Evolutionary conservation across 2,113 vertebrate genomes (phyloP).

Genomic region (Hystrix brachyura): DNA sequence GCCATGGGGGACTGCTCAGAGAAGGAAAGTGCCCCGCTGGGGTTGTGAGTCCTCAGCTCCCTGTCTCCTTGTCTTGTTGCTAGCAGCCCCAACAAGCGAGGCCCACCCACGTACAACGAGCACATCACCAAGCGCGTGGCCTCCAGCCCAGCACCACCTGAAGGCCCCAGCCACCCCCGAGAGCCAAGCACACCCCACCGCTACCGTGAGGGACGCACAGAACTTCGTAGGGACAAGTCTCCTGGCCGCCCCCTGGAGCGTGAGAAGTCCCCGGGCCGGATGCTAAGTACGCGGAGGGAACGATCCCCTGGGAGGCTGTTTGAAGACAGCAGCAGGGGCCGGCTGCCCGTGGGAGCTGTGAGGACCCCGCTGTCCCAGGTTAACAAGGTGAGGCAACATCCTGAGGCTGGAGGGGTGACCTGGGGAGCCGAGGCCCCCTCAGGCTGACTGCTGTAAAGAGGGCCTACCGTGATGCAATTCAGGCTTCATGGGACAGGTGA

Average conservation of each 20-base stretch:
- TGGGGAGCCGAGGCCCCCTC: too few species aligned
- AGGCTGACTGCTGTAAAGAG: background rate
- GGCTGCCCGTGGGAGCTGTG: slow-evolving; percentile 93
- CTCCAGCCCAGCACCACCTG: slow-evolving; percentile 94
- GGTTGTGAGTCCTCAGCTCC: slow-evolving; percentile 76
- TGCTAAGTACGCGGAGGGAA: slow-evolving; percentile 96
- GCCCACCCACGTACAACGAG: slow-evolving; percentile 98
- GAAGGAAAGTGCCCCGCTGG: background rate
- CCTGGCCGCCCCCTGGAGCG: slow-evolving; percentile 96
- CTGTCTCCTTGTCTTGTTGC: slow-evolving; percentile 74
- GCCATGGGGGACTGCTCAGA: background rate
- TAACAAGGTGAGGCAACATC: slow-evolving; percentile 93
- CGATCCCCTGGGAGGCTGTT: slow-evolving; percentile 95
- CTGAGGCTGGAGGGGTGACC: too few species aligned
- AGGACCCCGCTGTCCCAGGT: slow-evolving; percentile 97
- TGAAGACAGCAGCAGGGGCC: slow-evolving; percentile 93
- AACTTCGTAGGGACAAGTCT: slow-evolving; percentile 98
- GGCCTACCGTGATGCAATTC: too few species aligned
- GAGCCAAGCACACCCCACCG: slow-evolving; percentile 98
- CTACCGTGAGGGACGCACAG: slow-evolving; percentile 96
- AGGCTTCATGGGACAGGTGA: background rate
- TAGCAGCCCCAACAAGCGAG: slow-evolving; percentile 98
- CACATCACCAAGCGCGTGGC: slow-evolving; percentile 98
- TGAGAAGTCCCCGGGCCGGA: slow-evolving; percentile 96
- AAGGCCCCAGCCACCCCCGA: slow-evolving; percentile 93